Conservation (phyloP, 64 coral and sea anemone species). For the Platygyra sinensis region DNA sequence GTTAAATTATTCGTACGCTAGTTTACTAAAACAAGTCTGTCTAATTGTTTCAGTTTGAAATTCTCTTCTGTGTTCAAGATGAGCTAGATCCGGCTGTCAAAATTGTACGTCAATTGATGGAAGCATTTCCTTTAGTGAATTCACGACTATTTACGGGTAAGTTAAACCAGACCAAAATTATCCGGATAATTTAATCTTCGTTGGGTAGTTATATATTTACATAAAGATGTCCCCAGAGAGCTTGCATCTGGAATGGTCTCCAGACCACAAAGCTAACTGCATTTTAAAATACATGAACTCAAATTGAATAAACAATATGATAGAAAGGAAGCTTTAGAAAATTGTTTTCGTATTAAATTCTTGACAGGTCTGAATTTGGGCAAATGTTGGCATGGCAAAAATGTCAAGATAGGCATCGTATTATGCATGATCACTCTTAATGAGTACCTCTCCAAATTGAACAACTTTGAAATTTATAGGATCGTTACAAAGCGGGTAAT, state of each 20-base stretch:
- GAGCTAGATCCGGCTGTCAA: conserved; percentile 73
- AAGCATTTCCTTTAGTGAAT: conserved; percentile 79
- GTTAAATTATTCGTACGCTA: background rate
- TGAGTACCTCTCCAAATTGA: no score
- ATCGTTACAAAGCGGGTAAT: no score
- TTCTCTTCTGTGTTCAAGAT: conserved; percentile 97
- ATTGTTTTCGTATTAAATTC: no score
- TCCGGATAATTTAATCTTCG: conserved; percentile 9
- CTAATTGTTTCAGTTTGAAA: conserved; percentile 84
- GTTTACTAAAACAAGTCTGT: background rate
- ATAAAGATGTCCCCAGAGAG: no score
- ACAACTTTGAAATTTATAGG: no score
- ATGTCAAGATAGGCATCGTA: no score
- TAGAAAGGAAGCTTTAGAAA: no score
- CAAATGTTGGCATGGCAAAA: no score
- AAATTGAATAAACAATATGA: background rate
- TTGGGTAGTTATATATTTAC: no score
- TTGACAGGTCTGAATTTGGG: no score
- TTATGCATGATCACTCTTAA: no score
- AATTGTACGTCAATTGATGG: conserved; percentile 76
- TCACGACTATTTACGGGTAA: conserved; percentile 82
- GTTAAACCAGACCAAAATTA: background rate
- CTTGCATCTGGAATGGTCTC: no score
- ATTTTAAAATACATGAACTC: background rate
- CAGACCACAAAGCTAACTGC: background rate